Conservation (phyloP, 2,113 vertebrate genomes). For the Lagenorhynchus albirostris region DNA sequence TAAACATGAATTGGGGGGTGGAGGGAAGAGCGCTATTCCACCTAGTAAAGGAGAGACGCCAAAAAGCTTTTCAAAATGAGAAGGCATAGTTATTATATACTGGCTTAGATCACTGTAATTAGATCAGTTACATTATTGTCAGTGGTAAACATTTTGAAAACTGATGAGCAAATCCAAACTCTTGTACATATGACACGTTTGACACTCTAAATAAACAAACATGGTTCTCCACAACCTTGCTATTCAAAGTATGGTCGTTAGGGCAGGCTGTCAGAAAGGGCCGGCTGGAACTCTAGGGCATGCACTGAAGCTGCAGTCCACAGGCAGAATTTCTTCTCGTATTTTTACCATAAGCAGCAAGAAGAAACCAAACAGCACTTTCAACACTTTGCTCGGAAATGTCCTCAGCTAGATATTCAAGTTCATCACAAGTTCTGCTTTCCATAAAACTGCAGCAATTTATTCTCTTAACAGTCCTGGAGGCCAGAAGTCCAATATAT, state of each 20-base stretch:
- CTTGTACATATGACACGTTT: neutral
- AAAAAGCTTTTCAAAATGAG: neutral
- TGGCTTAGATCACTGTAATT: neutral
- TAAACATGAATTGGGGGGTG: neutral
- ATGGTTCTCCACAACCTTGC: neutral
- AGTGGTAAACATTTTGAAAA: neutral
- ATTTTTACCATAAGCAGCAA: neutral
- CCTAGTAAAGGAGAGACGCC: neutral
- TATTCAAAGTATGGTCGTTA: neutral
- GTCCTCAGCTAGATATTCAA: neutral
- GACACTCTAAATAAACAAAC: neutral
- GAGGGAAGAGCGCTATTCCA: neutral
- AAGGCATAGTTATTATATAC: neutral
- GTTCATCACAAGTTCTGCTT: neutral
- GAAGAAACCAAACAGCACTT: neutral
- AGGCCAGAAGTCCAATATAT: neutral
- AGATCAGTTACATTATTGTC: neutral
- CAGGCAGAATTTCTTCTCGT: neutral
- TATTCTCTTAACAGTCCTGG: neutral
- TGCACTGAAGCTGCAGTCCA: neutral
- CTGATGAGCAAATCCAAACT: neutral
- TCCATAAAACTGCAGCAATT: neutral
- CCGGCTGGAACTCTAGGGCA: neutral
- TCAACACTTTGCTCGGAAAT: neutral
- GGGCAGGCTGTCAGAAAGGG: neutral